These are phyloP conservation scores for Ypsolopha scabrella DNA, from an alignment of 2,888 invertebrate species.

Conservation along the genomic window DNA sequence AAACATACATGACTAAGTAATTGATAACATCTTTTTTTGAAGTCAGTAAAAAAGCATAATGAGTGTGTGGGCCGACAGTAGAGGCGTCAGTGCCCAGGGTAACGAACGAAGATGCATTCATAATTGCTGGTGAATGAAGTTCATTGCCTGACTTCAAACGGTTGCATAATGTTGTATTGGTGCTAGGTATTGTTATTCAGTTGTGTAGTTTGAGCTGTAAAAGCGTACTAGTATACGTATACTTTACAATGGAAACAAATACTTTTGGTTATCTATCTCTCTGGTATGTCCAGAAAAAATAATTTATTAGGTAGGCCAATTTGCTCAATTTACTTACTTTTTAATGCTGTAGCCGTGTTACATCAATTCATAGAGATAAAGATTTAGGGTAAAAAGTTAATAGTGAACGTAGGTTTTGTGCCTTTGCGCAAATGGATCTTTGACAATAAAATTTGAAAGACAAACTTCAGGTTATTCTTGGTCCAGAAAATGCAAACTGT, in stretches of 20 bases:
- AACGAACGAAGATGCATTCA: constrained; percentile 53
- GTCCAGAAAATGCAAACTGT: no score
- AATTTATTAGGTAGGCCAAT: no score
- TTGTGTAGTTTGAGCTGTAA: neutral
- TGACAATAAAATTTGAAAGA: no score
- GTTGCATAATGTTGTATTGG: constrained; percentile 51
- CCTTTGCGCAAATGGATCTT: no score
- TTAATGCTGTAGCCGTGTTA: no score
- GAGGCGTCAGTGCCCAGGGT: constrained; percentile 46
- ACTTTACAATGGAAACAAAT: constrained; percentile 14
- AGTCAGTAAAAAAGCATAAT: constrained; percentile 30
- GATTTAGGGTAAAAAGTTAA: no score
- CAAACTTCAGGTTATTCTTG: no score
- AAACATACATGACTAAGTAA: neutral
- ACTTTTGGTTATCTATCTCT: no score
- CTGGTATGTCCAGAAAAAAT: no score
- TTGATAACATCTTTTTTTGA: neutral
- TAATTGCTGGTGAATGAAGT: constrained; percentile 43
- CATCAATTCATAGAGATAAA: no score
- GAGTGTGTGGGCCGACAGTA: constrained; percentile 55
- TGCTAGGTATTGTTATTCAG: constrained; percentile 3
- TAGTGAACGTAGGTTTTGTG: no score
- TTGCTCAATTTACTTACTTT: no score
- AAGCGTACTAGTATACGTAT: constrained; percentile 6
- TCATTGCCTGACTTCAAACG: constrained; percentile 49